phyloP scores from a whole-genome alignment of 2,797 vertebrate genomes.

The Channallabes apus region DNA sequence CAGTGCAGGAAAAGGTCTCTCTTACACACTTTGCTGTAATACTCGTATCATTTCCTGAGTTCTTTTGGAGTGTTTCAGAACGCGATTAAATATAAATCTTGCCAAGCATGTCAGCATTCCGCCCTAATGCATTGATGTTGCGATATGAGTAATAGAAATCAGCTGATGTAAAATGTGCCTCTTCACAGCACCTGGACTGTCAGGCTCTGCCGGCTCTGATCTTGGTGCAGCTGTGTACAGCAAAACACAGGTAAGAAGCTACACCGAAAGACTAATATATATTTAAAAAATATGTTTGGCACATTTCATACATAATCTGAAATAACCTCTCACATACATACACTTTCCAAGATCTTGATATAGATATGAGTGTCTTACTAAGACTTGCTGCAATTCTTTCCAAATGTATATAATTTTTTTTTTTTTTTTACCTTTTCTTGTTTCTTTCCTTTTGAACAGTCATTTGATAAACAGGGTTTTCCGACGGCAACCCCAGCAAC shows the following conservation, averaged over 20 bases:
- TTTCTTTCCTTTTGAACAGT: constrained; percentile 64
- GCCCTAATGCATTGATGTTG: not conserved
- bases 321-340: not conserved
- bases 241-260: constrained; percentile 85
- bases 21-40: not conserved
- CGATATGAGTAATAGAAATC: not conserved
- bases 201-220: constrained; percentile 81
- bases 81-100: not conserved
- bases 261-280: too few relatives aligned
- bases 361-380: not conserved
- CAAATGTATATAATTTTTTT: too few relatives aligned
- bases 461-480: constrained; percentile 97
- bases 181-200: constrained; percentile 69
- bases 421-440: too few relatives aligned
- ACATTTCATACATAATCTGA: not conserved
- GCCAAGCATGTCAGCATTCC: not conserved
- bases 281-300: not conserved
- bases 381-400: too few relatives aligned
- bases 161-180: not conserved
- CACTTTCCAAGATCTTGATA: not conserved
- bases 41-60: not conserved
- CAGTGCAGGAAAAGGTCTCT: constrained; percentile 92
- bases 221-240: constrained; percentile 91
- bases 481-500: constrained; percentile 90
- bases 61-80: not conserved